Percentiles rank a stretch among this genome's conserved stretches.
phyloP scores from a whole-genome alignment of 1,140 invertebrate species.

The Megalonaias nervosa region DNA sequence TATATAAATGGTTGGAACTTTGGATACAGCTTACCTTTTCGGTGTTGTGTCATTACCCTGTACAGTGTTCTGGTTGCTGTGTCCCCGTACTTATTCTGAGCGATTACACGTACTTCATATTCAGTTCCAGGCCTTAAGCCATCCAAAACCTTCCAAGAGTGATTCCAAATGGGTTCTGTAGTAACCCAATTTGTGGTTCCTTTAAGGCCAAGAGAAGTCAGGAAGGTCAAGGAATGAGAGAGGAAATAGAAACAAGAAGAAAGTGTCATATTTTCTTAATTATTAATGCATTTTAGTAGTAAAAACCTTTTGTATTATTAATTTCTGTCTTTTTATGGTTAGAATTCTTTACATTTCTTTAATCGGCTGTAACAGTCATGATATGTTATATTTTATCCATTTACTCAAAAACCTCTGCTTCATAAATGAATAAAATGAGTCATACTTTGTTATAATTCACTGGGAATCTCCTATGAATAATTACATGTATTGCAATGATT shows the following conservation, averaged over 20 bases:
- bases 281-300: not conserved
- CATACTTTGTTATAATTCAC: no score
- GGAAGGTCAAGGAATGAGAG: not conserved
- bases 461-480: no score
- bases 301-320: not conserved
- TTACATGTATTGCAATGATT: no score
- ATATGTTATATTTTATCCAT: not conserved
- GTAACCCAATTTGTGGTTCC: conserved; percentile 29
- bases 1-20: no score
- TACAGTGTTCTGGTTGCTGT: conserved; percentile 35
- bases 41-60: conserved; percentile 34
- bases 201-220: not conserved
- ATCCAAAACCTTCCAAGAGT: conserved; percentile 39
- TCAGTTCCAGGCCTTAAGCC: conserved; percentile 31
- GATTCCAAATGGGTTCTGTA: conserved; percentile 28
- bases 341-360: not conserved
- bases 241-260: not conserved
- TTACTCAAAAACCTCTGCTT: not conserved
- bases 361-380: not conserved
- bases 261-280: not conserved
- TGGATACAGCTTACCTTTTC: conserved; percentile 23
- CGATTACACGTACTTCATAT: conserved; percentile 38
- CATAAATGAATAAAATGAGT: no score
- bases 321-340: not conserved
- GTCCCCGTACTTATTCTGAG: conserved; percentile 42